These are phyloP conservation scores for Tiaroga cobitis DNA, from an alignment of 2,797 vertebrate genomes.

Conservation along the genomic window DNA sequence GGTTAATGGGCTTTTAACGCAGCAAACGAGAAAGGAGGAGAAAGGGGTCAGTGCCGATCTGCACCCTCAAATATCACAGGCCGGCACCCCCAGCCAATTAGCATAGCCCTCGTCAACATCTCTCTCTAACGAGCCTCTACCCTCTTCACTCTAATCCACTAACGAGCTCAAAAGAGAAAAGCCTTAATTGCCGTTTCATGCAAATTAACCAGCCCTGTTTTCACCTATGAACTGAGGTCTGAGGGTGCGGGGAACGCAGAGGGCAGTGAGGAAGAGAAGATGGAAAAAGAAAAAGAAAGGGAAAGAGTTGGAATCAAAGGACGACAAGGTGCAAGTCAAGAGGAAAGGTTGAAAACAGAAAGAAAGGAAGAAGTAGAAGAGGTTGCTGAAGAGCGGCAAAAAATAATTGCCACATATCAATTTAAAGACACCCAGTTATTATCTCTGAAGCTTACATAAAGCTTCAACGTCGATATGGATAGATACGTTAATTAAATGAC, in stretches of 20 bases:
- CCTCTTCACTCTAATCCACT: slow-evolving; percentile 63
- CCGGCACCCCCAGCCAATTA: slow-evolving; percentile 60
- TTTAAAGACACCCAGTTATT: background rate
- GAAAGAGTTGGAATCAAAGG: slow-evolving; percentile 16
- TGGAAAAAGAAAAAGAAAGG: background rate
- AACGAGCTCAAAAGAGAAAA: slow-evolving; percentile 68
- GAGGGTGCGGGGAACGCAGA: slow-evolving; percentile 45
- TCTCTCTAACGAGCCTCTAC: slow-evolving; percentile 52
- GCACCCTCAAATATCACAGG: slow-evolving; percentile 77
- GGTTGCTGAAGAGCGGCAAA: background rate
- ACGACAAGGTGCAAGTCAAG: background rate
- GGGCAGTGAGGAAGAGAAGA: slow-evolving; percentile 21
- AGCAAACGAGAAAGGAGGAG: slow-evolving; percentile 85
- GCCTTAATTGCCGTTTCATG: slow-evolving; percentile 76
- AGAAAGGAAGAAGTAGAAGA: background rate
- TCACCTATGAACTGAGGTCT: slow-evolving; percentile 58
- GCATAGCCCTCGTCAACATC: slow-evolving; percentile 63
- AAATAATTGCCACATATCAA: background rate
- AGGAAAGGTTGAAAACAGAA: slow-evolving; percentile 42
- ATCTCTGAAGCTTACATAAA: background rate
- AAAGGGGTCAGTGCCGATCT: slow-evolving; percentile 80
- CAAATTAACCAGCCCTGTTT: slow-evolving; percentile 68
- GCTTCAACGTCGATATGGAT: background rate
- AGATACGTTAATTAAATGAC: background rate
- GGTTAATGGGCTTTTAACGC: slow-evolving; percentile 91